phyloP scores from a whole-genome alignment of 2,888 invertebrate species.

The Ferrisia virgata region DNA sequence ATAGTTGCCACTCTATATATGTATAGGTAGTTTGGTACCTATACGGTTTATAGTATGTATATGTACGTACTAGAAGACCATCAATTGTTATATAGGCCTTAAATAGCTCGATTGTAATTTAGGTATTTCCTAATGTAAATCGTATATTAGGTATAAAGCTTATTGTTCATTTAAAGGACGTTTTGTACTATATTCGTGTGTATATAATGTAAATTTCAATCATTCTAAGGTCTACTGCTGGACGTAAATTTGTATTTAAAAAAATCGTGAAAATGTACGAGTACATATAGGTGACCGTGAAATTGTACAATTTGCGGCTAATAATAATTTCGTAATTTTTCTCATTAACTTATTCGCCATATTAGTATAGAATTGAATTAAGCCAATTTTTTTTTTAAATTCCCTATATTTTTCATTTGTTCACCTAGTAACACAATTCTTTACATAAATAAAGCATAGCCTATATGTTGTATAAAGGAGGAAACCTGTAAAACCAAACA shows the following conservation, averaged over 20 bases:
- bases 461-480: too few relatives aligned
- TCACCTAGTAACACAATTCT: conserved; percentile 26
- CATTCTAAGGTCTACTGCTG: not conserved
- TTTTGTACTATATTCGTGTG: not conserved
- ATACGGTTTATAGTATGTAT: too few relatives aligned
- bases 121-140: conserved; percentile 5
- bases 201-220: not conserved
- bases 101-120: conserved; percentile 19
- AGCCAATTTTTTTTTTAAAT: not conserved
- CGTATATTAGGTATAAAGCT: not conserved
- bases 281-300: conserved; percentile 7
- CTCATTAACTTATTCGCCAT: not conserved
- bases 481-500: not conserved
- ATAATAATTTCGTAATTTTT: not conserved
- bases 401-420: not conserved
- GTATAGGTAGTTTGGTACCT: too few relatives aligned
- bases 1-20: not conserved
- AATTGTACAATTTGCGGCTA: not conserved
- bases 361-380: not conserved
- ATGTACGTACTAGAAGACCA: not conserved
- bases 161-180: conserved; percentile 6
- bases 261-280: conserved; percentile 20
- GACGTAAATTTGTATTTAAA: not conserved
- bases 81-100: conserved; percentile 1
- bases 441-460: too few relatives aligned